Base-by-base conservation (phyloP, 2,888 invertebrate genomes). In the Amaurobius ferox region DNA sequence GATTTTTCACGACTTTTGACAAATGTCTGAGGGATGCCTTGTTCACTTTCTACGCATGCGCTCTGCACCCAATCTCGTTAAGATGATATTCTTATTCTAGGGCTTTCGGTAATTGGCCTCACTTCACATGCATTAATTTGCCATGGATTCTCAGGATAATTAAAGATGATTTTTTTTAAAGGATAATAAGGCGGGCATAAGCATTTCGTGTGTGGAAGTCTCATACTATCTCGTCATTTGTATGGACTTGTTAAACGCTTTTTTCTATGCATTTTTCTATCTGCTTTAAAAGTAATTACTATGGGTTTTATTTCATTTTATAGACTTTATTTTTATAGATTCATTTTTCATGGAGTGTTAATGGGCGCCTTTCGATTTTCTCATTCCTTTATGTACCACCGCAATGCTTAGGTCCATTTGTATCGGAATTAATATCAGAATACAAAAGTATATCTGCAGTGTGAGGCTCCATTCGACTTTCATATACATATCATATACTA, bases 91-190 rank as follows among this genome's bases (percentile, higher is more conserved):
- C 55, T 19, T 55, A 55, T 55, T 55, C 23, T 16, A 3, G 5
- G 44, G 62, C n/a, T 29, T 62, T 64, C 26, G 6, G 44, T 81
- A 81, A 81, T 81, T 81, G 81, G 81, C 62, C 62, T 26, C 62
- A 26, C 55, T 44, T 48, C 48, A 28, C 70, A 28, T 44, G 61
- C 29, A 68, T 55, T 55, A 19, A 55, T 23, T 23, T 23, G 55
- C 0, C 23, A 23, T 55, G 55, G 23, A 16, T 55, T 55, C 55
- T 55, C 55, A 19, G 23, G 55, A 19, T 55, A 55, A 55, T 55
- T 55, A 55, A 55, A 55, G 23, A 19, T 23, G 23, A 3, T 23
- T 55, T 55, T 55, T 55, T 55, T 55, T 55, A 55, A 55, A 9
- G 11, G 2, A 23, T 16, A 55, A 55, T 55, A 55, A 1, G 3